Evolutionary conservation across 2,888 invertebrate species (phyloP), one percentile per base, ranked within the genome.

Genomic region (Plagiodera versicolora): DNA sequence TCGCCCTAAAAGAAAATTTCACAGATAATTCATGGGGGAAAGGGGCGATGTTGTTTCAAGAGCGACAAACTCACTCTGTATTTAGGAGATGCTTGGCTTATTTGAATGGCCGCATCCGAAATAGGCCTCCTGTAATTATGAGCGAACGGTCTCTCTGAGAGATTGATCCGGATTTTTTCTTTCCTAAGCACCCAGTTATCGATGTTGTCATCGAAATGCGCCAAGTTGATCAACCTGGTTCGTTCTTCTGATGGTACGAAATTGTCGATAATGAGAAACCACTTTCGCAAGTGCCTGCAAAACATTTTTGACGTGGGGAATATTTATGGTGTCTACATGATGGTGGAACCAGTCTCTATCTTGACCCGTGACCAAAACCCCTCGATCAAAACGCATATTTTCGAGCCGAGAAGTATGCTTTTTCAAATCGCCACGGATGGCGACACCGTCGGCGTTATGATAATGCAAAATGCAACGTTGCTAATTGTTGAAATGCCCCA

Each of bases 191-290:
- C 61, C 92, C 93, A 95, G 56, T 86, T 85, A 72, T 94, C 92
- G 62, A 89, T 87, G 70, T 93, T 91, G 67, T 94, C 94, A 75
- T 94, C 92, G 77, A 89, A 93, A 54, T 86, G 83, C 11, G 92
- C 87, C 68, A 91, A 83, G 48, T 88, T 87, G 63, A 90, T 83
- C 2, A 94, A 83, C 64, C 90, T 87, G 46, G 86, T 86, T 73
- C 90, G 89, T 61, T 92, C 92, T 75, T 92, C 92, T 0, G 86
- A 85, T 8, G 94, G 94, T 74, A 95, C 91, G 81, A 95, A 95
- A 79, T 93, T 93, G 76, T 95, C 94, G 66, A 95, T 92, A 54
- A 94, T 89, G 32, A 95, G 84, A 75, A 89, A 90, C 79, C 94
- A 91, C 60, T 97, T 86, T 76, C 97, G 92, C 66, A 98, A 83